Conservation (phyloP, 2,797 vertebrate genomes). For the Staurois parvus region DNA sequence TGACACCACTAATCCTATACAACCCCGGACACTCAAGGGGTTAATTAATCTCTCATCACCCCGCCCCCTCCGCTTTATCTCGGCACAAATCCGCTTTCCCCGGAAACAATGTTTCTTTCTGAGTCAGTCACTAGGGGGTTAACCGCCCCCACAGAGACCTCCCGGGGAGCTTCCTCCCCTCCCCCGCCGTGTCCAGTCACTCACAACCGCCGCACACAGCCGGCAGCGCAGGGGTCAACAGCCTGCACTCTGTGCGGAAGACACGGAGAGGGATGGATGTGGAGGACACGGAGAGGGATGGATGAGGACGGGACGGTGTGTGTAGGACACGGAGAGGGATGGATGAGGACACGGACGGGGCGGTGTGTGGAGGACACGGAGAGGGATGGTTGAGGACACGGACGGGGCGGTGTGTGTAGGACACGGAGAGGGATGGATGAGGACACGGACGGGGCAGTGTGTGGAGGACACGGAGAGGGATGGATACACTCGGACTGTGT, state of each 20-base stretch:
- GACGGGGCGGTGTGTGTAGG: too few relatives aligned
- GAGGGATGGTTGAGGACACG: too few relatives aligned
- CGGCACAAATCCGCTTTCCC: neutral
- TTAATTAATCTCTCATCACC: neutral
- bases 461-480: too few relatives aligned
- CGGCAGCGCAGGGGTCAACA: conserved; percentile 18
- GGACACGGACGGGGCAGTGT: too few relatives aligned
- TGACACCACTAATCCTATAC: neutral
- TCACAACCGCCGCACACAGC: neutral
- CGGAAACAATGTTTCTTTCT: neutral
- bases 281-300: too few relatives aligned
- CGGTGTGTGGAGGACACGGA: too few relatives aligned
- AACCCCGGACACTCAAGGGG: neutral
- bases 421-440: too few relatives aligned
- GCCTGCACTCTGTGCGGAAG: conserved; percentile 17
- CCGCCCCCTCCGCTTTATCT: neutral
- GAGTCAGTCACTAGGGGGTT: conserved; percentile 31
- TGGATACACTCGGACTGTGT: too few relatives aligned
- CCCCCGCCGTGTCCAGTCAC: neutral
- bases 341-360: too few relatives aligned
- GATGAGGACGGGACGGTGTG: too few relatives aligned
- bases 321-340: too few relatives aligned
- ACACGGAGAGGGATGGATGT: too few relatives aligned
- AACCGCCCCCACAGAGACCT: conserved; percentile 34
- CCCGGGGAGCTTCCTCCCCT: neutral